phyloP scores from a whole-genome alignment of 2,888 invertebrate species.

The Parasteatoda lunata region DNA sequence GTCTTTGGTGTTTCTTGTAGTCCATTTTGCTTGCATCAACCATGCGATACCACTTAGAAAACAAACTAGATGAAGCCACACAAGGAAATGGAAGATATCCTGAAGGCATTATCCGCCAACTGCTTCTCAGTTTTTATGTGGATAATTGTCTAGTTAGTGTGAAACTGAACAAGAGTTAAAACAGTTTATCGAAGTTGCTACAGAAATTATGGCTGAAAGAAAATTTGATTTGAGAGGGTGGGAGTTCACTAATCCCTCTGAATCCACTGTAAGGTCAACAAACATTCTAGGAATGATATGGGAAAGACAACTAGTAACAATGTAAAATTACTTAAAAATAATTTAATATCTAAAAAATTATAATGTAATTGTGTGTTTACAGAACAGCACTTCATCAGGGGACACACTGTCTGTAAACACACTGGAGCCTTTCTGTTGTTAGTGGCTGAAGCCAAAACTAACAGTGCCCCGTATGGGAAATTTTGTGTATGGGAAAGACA shows the following conservation, averaged over 20 bases:
- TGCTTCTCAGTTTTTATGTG: conserved; percentile 15
- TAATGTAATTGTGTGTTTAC: too few species aligned
- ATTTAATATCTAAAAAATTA: too few species aligned
- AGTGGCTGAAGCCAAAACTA: too few species aligned
- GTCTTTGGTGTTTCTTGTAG: background rate
- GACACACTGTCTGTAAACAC: too few species aligned
- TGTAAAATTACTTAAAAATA: too few species aligned
- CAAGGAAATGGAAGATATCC: conserved; percentile 12
- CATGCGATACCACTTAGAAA: conserved; percentile 1
- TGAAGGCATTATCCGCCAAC: conserved; percentile 1
- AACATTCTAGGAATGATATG: background rate
- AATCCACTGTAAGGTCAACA: background rate
- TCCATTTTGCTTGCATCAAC: conserved; percentile 21
- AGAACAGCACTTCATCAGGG: too few species aligned
- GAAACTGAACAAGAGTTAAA: background rate
- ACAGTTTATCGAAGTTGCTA: conserved; percentile 12
- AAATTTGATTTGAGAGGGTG: background rate
- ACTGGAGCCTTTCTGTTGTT: too few species aligned
- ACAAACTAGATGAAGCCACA: conserved; percentile 2
- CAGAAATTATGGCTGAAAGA: conserved; percentile 18
- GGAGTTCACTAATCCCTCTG: background rate
- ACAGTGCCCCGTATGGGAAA: too few species aligned
- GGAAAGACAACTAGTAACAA: too few species aligned
- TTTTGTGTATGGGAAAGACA: background rate
- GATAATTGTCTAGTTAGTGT: conserved; percentile 17